These are phyloP conservation scores for Xestia ashworthii DNA, from an alignment of 2,888 invertebrate species.

Conservation along the genomic window DNA sequence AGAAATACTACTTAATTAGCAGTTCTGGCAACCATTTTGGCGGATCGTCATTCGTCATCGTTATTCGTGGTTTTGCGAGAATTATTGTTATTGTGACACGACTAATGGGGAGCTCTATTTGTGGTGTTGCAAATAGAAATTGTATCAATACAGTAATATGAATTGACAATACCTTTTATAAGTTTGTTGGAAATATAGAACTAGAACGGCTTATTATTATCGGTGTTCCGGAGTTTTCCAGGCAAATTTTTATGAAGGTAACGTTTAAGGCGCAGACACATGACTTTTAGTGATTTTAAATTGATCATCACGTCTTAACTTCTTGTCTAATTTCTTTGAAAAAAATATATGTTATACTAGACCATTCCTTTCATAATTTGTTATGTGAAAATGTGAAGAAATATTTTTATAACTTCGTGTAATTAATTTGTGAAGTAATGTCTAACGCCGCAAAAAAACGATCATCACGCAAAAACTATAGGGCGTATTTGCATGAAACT, in stretches of 20 bases:
- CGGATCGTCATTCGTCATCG: not conserved
- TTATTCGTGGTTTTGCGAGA: not conserved
- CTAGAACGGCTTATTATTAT: not conserved
- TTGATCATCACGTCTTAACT: too few species aligned
- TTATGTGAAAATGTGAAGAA: too few species aligned
- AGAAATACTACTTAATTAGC: not conserved
- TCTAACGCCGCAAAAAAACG: too few species aligned
- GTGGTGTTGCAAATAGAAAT: slow-evolving; percentile 9
- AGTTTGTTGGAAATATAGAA: slow-evolving; percentile 1
- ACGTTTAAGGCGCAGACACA: too few species aligned
- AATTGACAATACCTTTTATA: not conserved
- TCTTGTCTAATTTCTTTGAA: too few species aligned
- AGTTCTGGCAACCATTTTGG: not conserved
- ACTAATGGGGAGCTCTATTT: not conserved
- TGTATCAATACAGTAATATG: not conserved
- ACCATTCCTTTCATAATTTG: too few species aligned
- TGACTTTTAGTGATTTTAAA: too few species aligned
- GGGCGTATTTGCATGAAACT: too few species aligned
- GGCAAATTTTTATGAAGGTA: not conserved
- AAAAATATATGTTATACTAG: too few species aligned
- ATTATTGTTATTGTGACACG: not conserved
- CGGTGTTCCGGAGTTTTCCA: not conserved
- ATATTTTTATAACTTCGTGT: too few species aligned
- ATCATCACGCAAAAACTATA: too few species aligned
- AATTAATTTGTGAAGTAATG: too few species aligned